Conservation (phyloP, 1,140 invertebrate species). For the Sarcophaga peregrina region DNA sequence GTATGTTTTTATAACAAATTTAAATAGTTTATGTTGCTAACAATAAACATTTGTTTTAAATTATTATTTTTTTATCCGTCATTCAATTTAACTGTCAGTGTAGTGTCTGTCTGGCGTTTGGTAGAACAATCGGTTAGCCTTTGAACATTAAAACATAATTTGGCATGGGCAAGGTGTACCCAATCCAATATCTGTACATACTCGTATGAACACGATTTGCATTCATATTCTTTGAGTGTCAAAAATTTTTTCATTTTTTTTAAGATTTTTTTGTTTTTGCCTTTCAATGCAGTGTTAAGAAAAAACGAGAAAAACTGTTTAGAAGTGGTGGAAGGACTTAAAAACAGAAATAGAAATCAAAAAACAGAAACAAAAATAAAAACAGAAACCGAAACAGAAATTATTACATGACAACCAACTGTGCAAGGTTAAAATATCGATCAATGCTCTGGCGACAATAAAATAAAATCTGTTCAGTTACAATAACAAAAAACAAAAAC, state of each 20-base stretch:
- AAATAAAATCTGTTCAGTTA: too few relatives aligned
- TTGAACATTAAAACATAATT: neutral
- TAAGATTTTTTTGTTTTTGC: neutral
- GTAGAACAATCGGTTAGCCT: too few relatives aligned
- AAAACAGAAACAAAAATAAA: slow-evolving; percentile 1
- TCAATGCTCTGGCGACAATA: slow-evolving; percentile 18
- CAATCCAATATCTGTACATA: too few relatives aligned
- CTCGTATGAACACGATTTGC: slow-evolving; percentile 27
- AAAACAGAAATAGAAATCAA: neutral
- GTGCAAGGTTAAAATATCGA: slow-evolving; percentile 38
- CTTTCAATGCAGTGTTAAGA: too few relatives aligned
- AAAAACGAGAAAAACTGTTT: too few relatives aligned
- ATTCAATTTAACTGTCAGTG: too few relatives aligned
- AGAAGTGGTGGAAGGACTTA: neutral
- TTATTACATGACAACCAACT: slow-evolving; percentile 37
- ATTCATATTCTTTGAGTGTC: slow-evolving; percentile 26
- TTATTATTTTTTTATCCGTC: neutral
- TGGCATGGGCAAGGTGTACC: slow-evolving; percentile 25
- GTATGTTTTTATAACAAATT: neutral
- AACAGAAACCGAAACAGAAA: neutral
- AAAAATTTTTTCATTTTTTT: slow-evolving; percentile 13
- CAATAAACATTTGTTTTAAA: slow-evolving; percentile 2
- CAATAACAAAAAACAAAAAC: slow-evolving; percentile 16
- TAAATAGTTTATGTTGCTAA: slow-evolving; percentile 9
- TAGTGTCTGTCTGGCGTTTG: neutral